A percentile compares a stretch with the other conserved stretches of the same genome.
Conservation (phyloP, 35 echinoderm and acorn worm species). For the Heliocidaris erythrogramma region DNA sequence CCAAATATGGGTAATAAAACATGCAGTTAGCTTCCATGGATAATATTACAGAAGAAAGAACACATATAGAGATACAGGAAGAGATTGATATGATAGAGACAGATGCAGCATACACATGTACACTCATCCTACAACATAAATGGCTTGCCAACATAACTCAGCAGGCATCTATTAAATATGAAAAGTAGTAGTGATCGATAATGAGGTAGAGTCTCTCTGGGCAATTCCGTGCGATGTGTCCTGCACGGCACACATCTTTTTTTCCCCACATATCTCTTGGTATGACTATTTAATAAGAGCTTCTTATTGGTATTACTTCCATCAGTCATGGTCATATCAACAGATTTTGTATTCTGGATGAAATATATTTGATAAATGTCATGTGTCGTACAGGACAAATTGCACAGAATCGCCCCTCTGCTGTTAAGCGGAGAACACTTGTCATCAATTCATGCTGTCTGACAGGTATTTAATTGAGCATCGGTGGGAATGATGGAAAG, state of each 20-base stretch:
- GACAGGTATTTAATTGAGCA: neutral
- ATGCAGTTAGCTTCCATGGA: neutral
- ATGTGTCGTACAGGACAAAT: too few species aligned
- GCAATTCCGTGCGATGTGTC: too few species aligned
- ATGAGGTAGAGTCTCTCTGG: neutral
- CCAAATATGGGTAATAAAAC: neutral
- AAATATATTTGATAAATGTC: too few species aligned
- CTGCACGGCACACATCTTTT: too few species aligned
- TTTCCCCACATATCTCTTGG: too few species aligned
- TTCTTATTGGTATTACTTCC: too few species aligned
- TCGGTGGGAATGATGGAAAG: neutral
- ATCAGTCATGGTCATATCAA: too few species aligned
- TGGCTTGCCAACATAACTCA: neutral
- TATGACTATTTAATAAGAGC: too few species aligned
- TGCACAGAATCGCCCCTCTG: too few species aligned
- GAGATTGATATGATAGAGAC: neutral
- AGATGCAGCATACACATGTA: neutral
- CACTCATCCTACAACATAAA: neutral
- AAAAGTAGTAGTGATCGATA: neutral
- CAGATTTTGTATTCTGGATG: too few species aligned
- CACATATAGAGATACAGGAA: neutral
- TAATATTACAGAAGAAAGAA: neutral
- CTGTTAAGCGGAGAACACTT: neutral
- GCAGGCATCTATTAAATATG: neutral
- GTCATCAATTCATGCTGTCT: neutral